Percentiles rank a stretch among this genome's conserved stretches.
Conservation (phyloP, 1,140 invertebrate species). For the Drosophila leontia region DNA sequence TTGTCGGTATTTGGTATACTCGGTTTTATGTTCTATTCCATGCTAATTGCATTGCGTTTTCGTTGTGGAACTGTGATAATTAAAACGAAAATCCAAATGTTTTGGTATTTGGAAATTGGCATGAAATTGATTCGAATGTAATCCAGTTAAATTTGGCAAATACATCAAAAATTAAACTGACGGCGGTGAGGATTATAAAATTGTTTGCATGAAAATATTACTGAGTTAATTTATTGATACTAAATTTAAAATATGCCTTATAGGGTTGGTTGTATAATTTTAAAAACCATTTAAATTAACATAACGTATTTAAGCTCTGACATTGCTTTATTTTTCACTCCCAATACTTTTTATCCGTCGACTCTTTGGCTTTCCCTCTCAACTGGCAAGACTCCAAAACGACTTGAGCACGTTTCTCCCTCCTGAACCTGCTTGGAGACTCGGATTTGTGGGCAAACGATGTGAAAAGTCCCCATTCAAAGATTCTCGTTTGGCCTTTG, state of each 20-base stretch:
- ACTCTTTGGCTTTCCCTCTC: conserved; percentile 5
- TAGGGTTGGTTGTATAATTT: too few species aligned
- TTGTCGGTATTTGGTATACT: conserved; percentile 38
- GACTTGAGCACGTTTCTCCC: conserved; percentile 68
- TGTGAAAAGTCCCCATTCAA: conserved; percentile 39
- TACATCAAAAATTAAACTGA: conserved; percentile 12
- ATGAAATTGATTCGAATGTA: conserved; percentile 43
- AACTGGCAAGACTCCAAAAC: conserved; percentile 49
- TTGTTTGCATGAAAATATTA: not conserved
- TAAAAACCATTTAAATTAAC: not conserved
- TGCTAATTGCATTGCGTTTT: conserved; percentile 53
- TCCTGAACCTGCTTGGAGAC: conserved; percentile 29
- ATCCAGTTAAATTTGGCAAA: conserved; percentile 24
- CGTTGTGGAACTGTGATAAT: conserved; percentile 36
- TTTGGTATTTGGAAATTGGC: conserved; percentile 32
- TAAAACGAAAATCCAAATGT: conserved; percentile 45
- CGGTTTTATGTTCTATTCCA: conserved; percentile 37
- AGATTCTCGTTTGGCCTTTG: conserved; percentile 30
- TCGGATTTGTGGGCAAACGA: conserved; percentile 22
- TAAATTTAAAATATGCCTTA: not conserved
- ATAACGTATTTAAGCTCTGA: too few species aligned
- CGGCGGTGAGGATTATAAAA: not conserved
- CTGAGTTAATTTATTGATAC: not conserved
- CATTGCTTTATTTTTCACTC: not conserved
- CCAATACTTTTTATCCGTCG: not conserved